Percentiles rank a stretch among this genome's conserved stretches.
These are phyloP conservation scores for Hesperophylax magnus DNA, from an alignment of 1,140 invertebrate genomes.

Conservation along the genomic window DNA sequence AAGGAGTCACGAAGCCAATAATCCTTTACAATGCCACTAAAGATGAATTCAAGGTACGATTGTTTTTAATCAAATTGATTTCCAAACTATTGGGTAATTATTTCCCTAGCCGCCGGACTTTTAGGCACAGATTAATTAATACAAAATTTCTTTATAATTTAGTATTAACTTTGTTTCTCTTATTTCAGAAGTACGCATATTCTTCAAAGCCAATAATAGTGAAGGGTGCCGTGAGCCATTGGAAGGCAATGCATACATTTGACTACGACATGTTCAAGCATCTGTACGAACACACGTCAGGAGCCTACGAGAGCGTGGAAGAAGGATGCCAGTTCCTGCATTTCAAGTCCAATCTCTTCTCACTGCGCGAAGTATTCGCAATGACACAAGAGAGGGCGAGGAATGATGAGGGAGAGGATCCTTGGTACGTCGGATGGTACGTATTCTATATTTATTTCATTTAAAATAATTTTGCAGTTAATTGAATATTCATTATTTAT, in stretches of 20 bases:
- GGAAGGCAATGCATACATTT: conserved; percentile 82
- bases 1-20: conserved; percentile 73
- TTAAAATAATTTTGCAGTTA: background rate
- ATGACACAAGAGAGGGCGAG: conserved; percentile 79
- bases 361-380: conserved; percentile 83
- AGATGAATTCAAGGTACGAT: conserved; percentile 73
- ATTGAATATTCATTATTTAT: background rate
- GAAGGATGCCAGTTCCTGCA: conserved; percentile 92
- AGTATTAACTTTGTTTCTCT: no score
- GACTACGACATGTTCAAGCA: conserved; percentile 83
- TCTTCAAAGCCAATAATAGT: conserved; percentile 86
- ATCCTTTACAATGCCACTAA: conserved; percentile 77
- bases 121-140: no score
- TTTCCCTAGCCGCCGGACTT: no score
- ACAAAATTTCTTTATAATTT: no score
- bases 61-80: background rate
- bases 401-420: conserved; percentile 74
- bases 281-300: conserved; percentile 78
- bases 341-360: conserved; percentile 88
- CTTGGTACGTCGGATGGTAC: conserved; percentile 96
- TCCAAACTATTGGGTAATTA: background rate
- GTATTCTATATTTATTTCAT: conserved; percentile 60
- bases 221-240: conserved; percentile 81
- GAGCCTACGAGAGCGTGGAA: conserved; percentile 77
- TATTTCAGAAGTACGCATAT: conserved; percentile 77